A percentile compares a stretch with the other conserved stretches of the same genome.
These are phyloP conservation scores for Sinohyriopsis cumingii DNA, from an alignment of 2,888 invertebrate genomes.

Conservation along the genomic window DNA sequence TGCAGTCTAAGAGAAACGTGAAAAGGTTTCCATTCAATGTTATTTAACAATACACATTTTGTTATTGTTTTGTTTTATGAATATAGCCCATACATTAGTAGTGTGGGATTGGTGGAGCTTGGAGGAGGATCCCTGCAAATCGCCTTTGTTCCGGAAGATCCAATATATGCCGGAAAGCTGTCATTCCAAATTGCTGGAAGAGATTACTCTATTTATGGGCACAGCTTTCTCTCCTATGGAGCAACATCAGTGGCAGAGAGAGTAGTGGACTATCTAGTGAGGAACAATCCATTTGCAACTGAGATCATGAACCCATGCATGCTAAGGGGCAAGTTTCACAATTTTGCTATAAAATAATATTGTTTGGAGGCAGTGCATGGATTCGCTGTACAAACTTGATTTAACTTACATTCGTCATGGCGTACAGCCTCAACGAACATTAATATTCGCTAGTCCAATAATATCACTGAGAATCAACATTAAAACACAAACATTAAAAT, in stretches of 20 bases:
- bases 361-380: no score
- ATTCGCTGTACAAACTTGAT: no score
- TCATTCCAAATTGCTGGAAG: conserved; percentile 56
- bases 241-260: conserved; percentile 47
- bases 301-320: conserved; percentile 54
- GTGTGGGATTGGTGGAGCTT: conserved; percentile 75
- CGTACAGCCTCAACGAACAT: no score
- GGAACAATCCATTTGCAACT: conserved; percentile 28
- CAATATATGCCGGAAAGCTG: conserved; percentile 64
- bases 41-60: no score
- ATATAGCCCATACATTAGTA: conserved; percentile 26
- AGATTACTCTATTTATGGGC: conserved; percentile 63
- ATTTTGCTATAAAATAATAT: background rate
- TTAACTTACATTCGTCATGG: no score
- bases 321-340: conserved; percentile 43
- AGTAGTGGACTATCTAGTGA: conserved; percentile 42
- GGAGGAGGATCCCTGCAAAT: conserved; percentile 75
- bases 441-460: no score
- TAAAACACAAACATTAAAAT: no score
- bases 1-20: no score
- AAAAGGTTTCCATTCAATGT: no score
- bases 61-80: no score
- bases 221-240: conserved; percentile 67
- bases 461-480: no score
- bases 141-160: conserved; percentile 69